These are phyloP conservation scores for Deilephila elpenor DNA, from an alignment of 2,888 invertebrate genomes.

Conservation along the genomic window DNA sequence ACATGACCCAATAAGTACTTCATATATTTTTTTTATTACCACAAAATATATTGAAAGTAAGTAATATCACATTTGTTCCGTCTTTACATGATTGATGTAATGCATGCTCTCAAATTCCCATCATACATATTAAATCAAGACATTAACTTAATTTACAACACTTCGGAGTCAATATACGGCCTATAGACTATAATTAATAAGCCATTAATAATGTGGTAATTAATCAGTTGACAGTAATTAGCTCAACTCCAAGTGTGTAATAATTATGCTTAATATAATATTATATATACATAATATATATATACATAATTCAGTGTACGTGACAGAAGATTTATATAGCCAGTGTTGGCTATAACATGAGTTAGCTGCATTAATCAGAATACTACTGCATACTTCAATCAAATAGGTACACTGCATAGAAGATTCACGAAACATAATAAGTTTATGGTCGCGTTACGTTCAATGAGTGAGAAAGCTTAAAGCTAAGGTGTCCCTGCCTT, in stretches of 20 bases:
- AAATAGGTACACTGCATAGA: neutral
- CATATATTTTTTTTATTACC: too few species aligned
- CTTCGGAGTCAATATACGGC: neutral
- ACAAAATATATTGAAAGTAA: too few species aligned
- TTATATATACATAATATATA: too few species aligned
- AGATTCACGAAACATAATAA: neutral
- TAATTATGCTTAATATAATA: neutral
- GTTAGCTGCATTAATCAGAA: too few species aligned
- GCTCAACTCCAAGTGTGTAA: neutral
- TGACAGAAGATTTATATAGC: too few species aligned
- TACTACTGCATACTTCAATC: neutral
- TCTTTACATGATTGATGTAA: too few species aligned
- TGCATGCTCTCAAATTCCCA: too few species aligned
- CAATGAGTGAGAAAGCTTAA: too few species aligned
- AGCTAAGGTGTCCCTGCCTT: too few species aligned
- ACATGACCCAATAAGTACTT: too few species aligned
- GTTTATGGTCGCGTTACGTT: neutral
- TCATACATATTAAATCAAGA: neutral
- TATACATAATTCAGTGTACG: neutral
- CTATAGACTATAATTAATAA: neutral
- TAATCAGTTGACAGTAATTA: neutral
- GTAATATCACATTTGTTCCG: too few species aligned
- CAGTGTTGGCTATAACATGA: too few species aligned
- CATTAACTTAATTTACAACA: neutral
- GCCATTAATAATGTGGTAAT: constrained; percentile 6